Evolutionary conservation across 2,113 vertebrate genomes (phyloP).

Genomic region (Zosterops borbonicus): DNA sequence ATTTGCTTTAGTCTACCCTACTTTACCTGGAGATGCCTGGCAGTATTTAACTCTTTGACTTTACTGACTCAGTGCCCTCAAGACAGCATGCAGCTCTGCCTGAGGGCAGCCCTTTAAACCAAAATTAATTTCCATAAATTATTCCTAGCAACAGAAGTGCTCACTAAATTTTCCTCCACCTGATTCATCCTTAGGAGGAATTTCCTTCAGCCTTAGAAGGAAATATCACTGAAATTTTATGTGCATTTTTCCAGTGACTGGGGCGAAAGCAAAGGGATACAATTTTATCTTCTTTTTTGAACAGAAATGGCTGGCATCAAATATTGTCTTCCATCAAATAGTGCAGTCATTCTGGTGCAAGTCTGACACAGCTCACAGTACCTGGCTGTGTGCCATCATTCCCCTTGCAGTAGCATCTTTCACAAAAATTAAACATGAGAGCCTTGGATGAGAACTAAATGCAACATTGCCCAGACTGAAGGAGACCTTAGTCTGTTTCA

Average conservation of each 20-base stretch:
- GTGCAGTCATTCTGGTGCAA: neutral
- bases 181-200: neutral
- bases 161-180: neutral
- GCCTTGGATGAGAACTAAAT: neutral
- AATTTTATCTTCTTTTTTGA: neutral
- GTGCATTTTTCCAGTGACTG: neutral
- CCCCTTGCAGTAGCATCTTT: neutral
- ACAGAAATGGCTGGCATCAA: neutral
- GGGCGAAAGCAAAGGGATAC: neutral
- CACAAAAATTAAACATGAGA: neutral
- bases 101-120: neutral
- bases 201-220: neutral
- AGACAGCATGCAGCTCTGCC: neutral
- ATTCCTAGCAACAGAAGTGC: neutral
- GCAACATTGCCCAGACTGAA: neutral
- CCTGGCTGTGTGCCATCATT: neutral
- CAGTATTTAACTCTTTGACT: neutral
- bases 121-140: neutral
- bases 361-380: neutral
- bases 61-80: neutral
- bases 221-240: neutral
- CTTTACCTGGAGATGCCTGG: neutral
- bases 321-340: neutral
- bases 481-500: neutral
- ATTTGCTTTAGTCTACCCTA: neutral